A percentile compares a stretch with the other conserved stretches of the same genome.
These are phyloP conservation scores for Trachymyrmex septentrionalis DNA, from an alignment of 1,140 invertebrate genomes.

Conservation along the genomic window DNA sequence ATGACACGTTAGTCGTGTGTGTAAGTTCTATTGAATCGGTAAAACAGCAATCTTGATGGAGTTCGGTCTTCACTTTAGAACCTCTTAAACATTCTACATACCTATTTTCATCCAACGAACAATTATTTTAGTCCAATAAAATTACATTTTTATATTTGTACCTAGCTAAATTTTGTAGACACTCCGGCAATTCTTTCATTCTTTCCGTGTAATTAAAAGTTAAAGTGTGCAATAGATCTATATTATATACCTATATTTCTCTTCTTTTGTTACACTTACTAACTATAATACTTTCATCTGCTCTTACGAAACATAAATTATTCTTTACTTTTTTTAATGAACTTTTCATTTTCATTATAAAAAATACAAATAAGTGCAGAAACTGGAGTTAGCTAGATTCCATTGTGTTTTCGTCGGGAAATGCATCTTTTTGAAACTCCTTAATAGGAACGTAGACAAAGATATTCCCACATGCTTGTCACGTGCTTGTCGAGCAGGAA, in stretches of 20 bases:
- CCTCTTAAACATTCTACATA: too few relatives aligned
- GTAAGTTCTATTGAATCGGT: too few relatives aligned
- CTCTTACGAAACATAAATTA: background rate
- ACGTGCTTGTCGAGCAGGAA: constrained; percentile 7
- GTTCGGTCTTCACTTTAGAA: too few relatives aligned
- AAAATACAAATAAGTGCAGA: background rate
- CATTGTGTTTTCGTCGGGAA: background rate
- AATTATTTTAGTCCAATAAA: too few relatives aligned
- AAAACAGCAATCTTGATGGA: too few relatives aligned
- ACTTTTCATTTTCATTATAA: background rate
- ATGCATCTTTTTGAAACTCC: background rate
- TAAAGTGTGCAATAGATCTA: background rate
- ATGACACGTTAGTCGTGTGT: too few relatives aligned
- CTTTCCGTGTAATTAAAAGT: background rate
- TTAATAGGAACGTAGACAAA: background rate
- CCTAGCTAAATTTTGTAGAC: too few relatives aligned
- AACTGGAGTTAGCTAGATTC: background rate
- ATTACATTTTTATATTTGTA: too few relatives aligned
- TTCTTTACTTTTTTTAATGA: background rate
- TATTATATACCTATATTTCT: background rate
- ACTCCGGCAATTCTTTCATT: too few relatives aligned
- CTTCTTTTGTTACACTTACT: background rate
- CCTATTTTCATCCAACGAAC: too few relatives aligned
- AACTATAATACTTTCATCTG: background rate
- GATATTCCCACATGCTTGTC: constrained; percentile 27